phyloP scores from a whole-genome alignment of 1,140 invertebrate genomes.

The Dufourea novaeangliae region DNA sequence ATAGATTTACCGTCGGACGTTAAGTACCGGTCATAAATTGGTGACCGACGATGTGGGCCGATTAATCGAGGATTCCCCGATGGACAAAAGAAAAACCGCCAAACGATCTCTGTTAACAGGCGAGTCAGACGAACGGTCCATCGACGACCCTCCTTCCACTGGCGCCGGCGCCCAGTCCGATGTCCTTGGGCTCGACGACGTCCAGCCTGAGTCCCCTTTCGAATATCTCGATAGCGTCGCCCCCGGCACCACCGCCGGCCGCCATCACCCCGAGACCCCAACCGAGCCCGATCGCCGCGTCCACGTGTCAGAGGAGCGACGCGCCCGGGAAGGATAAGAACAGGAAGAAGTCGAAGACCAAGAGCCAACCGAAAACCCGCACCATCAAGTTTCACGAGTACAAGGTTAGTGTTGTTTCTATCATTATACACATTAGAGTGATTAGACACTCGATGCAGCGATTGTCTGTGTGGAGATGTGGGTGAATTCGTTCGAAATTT shows the following conservation, averaged over 20 bases:
- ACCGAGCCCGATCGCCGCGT: constrained; percentile 78
- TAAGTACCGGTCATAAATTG: constrained; percentile 38
- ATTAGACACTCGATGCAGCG: too few relatives aligned
- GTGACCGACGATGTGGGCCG: constrained; percentile 11
- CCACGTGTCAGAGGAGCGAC: constrained; percentile 82
- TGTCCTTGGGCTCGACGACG: constrained; percentile 84
- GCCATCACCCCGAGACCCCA: constrained; percentile 83
- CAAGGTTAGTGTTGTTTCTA: constrained; percentile 83
- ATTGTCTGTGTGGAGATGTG: too few relatives aligned
- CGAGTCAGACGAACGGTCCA: constrained; percentile 75
- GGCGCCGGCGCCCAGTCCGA: constrained; percentile 83
- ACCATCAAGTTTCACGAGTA: constrained; percentile 99
- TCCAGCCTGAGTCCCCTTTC: constrained; percentile 88
- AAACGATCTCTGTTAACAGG: constrained; percentile 67
- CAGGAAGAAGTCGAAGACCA: constrained; percentile 94
- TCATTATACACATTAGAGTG: neutral
- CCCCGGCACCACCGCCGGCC: constrained; percentile 81
- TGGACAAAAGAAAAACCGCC: constrained; percentile 9
- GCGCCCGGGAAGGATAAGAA: constrained; percentile 91
- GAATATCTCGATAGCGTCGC: constrained; percentile 84
- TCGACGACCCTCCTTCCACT: constrained; percentile 80
- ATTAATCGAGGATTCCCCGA: constrained; percentile 36
- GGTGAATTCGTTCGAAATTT: too few relatives aligned
- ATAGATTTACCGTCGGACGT: constrained; percentile 47
- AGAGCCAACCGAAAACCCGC: constrained; percentile 92